Percentiles rank a stretch among this genome's conserved stretches.
Evolutionary conservation across 1,140 invertebrate species (phyloP).

Genomic region (Nasonia giraulti): DNA sequence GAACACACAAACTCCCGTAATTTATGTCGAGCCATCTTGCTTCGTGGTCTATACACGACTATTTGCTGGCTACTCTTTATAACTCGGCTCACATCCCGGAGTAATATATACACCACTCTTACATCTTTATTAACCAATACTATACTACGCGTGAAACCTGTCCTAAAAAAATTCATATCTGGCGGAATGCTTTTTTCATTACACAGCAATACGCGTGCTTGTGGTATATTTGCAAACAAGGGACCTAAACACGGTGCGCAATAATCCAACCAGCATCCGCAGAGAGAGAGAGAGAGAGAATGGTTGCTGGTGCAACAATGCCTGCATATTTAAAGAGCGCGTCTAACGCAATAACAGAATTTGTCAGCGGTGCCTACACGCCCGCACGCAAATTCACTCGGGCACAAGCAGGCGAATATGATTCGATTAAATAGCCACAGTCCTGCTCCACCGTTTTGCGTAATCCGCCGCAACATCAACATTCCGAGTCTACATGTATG

Average conservation of each 20-base stretch:
- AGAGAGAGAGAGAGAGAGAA: too few species aligned
- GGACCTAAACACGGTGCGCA: neutral
- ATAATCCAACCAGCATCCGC: neutral
- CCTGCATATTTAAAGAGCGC: constrained; percentile 4
- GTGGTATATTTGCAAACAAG: too few species aligned
- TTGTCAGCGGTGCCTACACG: neutral
- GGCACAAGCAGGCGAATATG: neutral
- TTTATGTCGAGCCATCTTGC: too few species aligned
- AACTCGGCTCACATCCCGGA: too few species aligned
- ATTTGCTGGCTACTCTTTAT: too few species aligned
- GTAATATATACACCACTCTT: too few species aligned
- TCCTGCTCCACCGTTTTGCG: neutral
- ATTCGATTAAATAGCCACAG: neutral
- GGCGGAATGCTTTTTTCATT: too few species aligned
- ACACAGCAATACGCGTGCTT: too few species aligned
- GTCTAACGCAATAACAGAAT: constrained; percentile 1
- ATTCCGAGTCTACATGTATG: neutral
- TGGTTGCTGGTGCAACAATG: neutral
- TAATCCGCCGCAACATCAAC: constrained; percentile 25
- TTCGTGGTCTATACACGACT: neutral
- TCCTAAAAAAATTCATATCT: too few species aligned
- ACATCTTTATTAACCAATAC: too few species aligned
- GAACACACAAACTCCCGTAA: too few species aligned
- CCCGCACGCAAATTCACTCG: constrained; percentile 15
- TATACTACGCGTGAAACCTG: too few species aligned